Conservation (phyloP, 2,888 invertebrate genomes). For the Euzophera pinguis region DNA sequence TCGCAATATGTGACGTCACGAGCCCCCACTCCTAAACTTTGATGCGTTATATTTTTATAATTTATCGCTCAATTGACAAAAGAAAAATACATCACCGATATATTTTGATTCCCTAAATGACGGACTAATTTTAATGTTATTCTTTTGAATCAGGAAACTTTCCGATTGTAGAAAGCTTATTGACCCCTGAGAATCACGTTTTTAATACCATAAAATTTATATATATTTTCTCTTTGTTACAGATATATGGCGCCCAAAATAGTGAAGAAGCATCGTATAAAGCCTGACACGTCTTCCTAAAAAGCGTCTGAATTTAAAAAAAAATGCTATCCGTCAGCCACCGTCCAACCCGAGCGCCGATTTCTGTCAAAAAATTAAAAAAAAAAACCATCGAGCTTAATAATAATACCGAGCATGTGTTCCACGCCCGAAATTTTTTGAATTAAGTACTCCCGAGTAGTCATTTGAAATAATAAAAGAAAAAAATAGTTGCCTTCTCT, state of each 20-base stretch:
- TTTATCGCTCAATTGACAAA: too few relatives aligned
- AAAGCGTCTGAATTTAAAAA: slow-evolving; percentile 30
- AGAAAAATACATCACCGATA: too few relatives aligned
- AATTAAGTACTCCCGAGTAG: slow-evolving; percentile 25
- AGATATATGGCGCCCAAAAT: slow-evolving; percentile 52
- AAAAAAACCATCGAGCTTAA: slow-evolving; percentile 48
- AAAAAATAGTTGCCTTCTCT: slow-evolving; percentile 63
- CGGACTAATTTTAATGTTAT: too few relatives aligned
- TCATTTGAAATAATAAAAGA: slow-evolving; percentile 28
- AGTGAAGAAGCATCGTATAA: slow-evolving; percentile 34
- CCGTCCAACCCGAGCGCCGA: slow-evolving; percentile 48
- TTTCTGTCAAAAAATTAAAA: slow-evolving; percentile 27
- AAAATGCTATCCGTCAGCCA: slow-evolving; percentile 56
- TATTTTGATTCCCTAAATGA: too few relatives aligned
- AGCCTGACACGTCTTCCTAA: slow-evolving; percentile 27
- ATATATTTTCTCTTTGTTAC: slow-evolving; percentile 36
- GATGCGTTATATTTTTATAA: too few relatives aligned
- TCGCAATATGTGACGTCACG: too few relatives aligned
- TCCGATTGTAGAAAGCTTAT: too few relatives aligned
- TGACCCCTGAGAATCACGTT: too few relatives aligned
- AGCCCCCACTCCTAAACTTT: too few relatives aligned
- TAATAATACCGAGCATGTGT: slow-evolving; percentile 48
- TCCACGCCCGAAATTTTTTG: slow-evolving; percentile 29
- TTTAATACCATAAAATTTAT: too few relatives aligned
- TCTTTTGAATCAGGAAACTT: too few relatives aligned